Evolutionary conservation across 2,797 vertebrate genomes (phyloP), one percentile per base, ranked within the genome.

Genomic region (Cyprinodon diabolis): DNA sequence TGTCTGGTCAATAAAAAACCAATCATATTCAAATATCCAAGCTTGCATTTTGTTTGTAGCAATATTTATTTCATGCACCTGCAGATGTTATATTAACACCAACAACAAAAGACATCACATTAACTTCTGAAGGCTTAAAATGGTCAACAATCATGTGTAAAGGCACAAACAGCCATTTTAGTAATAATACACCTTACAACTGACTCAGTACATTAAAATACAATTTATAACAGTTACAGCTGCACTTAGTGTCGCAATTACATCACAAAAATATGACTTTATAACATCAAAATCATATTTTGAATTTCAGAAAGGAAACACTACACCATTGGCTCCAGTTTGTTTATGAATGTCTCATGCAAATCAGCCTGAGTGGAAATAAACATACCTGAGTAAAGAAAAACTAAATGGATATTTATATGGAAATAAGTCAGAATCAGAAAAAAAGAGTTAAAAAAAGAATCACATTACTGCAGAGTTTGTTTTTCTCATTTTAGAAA

Each of bases 51-150:
- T 63, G 43, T 78, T 78, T 47, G 6, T 75, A 81, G 76, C 76
- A 73, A 80, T 86, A 72, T 87, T 95, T 94, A 95, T 94, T 95
- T 87, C 95, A 95, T 95, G 94, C 95, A 94, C 85, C 92, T 83
- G 88, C 88, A 92, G 85, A 90, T 83, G 82, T 85, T 73, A 78
- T 87, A 88, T 87, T 81, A 91, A 84, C 92, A 91, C 90, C 67
- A 68, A 89, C 87, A 89, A 74, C 87, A 85, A 84, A 87, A 92
- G 86, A 89, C 84, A 90, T 83, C 75, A 87, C 82, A 88, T 84
- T 85, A 88, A 89, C 86, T 87, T 84, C 84, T 57, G 80, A 90
- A 83, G 82, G 84, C 82, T 85, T 88, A 85, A 87, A 90, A 92
- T 91, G 86, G 89, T 89, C 87, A 87, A 93, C 81, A 87, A 84